These are phyloP conservation scores for Gorsachius magnificus DNA, from an alignment of 2,797 vertebrate species.

Conservation along the genomic window DNA sequence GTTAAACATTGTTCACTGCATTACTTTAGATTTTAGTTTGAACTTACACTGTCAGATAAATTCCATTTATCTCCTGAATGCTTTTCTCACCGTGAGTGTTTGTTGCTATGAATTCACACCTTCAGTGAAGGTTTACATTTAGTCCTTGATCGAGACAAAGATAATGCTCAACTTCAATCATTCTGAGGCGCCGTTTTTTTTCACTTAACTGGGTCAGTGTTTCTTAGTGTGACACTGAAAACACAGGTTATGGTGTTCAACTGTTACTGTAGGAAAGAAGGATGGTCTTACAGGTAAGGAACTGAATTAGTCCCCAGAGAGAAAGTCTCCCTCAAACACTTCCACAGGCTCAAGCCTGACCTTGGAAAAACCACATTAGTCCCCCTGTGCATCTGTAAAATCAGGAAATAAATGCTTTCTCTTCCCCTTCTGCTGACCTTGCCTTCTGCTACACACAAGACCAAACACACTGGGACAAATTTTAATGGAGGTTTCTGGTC, in stretches of 20 bases:
- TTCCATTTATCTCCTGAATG: constrained; percentile 71
- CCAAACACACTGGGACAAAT: neutral
- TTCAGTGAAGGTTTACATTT: constrained; percentile 69
- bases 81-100: constrained; percentile 54
- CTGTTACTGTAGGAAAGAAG: neutral
- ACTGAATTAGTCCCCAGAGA: neutral
- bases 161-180: constrained; percentile 56
- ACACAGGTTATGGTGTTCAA: neutral
- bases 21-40: constrained; percentile 71
- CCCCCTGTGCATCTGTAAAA: neutral
- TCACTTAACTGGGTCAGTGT: neutral
- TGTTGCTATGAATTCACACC: constrained; percentile 69
- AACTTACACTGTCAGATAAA: constrained; percentile 72
- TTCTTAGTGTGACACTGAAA: constrained; percentile 16
- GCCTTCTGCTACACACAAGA: neutral
- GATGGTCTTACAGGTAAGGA: constrained; percentile 3
- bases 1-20: constrained; percentile 69
- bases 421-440: neutral
- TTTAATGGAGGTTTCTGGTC: neutral
- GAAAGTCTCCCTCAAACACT: neutral
- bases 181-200: neutral
- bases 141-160: constrained; percentile 59
- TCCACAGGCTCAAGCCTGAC: neutral
- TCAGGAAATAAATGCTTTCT: neutral
- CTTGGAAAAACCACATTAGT: neutral